A percentile compares a stretch with the other conserved stretches of the same genome.
phyloP scores from a whole-genome alignment of 2,888 invertebrate genomes.

The Chalcosyrphus nemorum region DNA sequence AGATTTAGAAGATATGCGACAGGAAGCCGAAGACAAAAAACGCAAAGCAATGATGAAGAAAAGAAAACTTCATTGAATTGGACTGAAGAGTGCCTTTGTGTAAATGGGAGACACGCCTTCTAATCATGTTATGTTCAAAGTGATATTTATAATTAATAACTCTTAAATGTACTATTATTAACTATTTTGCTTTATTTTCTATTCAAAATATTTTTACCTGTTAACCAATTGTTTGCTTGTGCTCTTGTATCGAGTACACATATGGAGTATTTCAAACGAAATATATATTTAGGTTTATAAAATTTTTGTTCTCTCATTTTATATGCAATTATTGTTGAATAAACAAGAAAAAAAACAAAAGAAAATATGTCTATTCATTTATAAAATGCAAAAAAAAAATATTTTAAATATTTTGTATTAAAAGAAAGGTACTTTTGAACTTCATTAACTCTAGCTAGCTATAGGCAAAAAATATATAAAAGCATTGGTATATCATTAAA shows the following conservation, averaged over 20 bases:
- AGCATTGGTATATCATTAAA: too few relatives aligned
- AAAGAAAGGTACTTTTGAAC: background rate
- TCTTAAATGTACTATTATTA: slow-evolving; percentile 19
- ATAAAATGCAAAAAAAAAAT: background rate
- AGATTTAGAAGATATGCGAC: slow-evolving; percentile 94
- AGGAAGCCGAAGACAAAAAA: slow-evolving; percentile 91
- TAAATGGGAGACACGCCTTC: background rate
- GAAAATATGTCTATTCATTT: too few relatives aligned
- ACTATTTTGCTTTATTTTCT: slow-evolving; percentile 10
- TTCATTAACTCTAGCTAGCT: too few relatives aligned
- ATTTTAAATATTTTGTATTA: slow-evolving; percentile 39
- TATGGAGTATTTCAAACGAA: slow-evolving; percentile 10
- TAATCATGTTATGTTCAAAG: slow-evolving; percentile 62
- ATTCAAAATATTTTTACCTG: slow-evolving; percentile 25
- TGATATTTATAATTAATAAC: slow-evolving; percentile 54
- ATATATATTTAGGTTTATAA: background rate
- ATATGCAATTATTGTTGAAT: slow-evolving; percentile 2
- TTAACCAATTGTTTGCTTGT: slow-evolving; percentile 8
- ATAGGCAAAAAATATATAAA: background rate
- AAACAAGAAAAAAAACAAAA: background rate
- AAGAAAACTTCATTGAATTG: slow-evolving; percentile 47
- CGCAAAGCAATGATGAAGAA: slow-evolving; percentile 77
- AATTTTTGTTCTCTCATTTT: background rate
- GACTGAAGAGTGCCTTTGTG: slow-evolving; percentile 2
- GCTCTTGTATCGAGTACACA: background rate